Evolutionary conservation across 2,888 invertebrate species (phyloP).

Genomic region (Drosophila niveifrons): DNA sequence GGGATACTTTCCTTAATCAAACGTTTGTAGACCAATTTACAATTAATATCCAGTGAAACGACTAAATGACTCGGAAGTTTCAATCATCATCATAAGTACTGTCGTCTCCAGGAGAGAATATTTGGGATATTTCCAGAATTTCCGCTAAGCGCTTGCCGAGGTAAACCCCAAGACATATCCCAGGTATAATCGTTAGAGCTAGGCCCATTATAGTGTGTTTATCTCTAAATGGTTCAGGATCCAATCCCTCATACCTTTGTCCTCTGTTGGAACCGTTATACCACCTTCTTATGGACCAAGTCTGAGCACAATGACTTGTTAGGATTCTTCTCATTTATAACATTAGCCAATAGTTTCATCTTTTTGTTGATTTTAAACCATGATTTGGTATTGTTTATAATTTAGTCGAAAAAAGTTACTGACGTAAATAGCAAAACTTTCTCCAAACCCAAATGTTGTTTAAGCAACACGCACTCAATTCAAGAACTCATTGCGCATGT

Average conservation of each 20-base stretch:
- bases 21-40: too few species aligned
- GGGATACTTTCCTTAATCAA: too few species aligned
- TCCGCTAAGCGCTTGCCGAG: slow-evolving; percentile 31
- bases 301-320: background rate
- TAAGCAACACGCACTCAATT: slow-evolving; percentile 28
- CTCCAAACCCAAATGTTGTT: slow-evolving; percentile 34
- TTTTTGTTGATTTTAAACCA: background rate
- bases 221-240: slow-evolving; percentile 10
- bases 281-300: background rate
- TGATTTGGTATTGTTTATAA: background rate
- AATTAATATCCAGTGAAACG: too few species aligned
- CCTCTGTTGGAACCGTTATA: background rate
- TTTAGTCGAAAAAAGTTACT: slow-evolving; percentile 3
- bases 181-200: slow-evolving; percentile 29
- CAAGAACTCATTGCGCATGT: slow-evolving; percentile 52
- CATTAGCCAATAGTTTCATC: slow-evolving; percentile 5
- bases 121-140: slow-evolving; percentile 18
- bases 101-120: slow-evolving; percentile 11
- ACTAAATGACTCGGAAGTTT: background rate
- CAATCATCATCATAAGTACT: slow-evolving; percentile 1
- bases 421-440: slow-evolving; percentile 47
- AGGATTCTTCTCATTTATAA: slow-evolving; percentile 10
- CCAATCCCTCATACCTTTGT: background rate
- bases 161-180: slow-evolving; percentile 18
- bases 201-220: slow-evolving; percentile 8